Percentiles rank a stretch among this genome's conserved stretches.
Conservation (phyloP, 1,140 invertebrate genomes). For the Manduca sexta region DNA sequence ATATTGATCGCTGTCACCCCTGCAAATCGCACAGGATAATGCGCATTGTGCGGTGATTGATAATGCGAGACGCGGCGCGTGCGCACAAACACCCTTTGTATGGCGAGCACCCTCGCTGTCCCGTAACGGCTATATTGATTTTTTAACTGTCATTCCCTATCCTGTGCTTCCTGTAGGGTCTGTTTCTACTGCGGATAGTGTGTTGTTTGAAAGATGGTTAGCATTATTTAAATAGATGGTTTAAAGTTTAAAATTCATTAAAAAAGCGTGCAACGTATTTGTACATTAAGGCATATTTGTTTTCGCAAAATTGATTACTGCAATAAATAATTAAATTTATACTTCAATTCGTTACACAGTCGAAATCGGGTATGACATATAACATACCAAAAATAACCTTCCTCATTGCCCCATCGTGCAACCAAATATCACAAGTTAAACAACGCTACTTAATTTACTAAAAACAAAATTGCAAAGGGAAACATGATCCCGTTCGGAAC, state of each 20-base stretch:
- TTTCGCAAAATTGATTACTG: too few species aligned
- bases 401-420: not conserved
- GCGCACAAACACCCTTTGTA: slow-evolving; percentile 44
- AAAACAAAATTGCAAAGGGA: not conserved
- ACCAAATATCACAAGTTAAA: slow-evolving; percentile 7
- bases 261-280: too few species aligned
- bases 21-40: slow-evolving; percentile 22
- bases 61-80: slow-evolving; percentile 36
- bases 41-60: slow-evolving; percentile 35
- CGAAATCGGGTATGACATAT: too few species aligned
- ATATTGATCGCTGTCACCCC: slow-evolving; percentile 16
- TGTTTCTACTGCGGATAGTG: too few species aligned
- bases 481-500: not conserved
- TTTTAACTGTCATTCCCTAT: slow-evolving; percentile 58
- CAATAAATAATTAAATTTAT: too few species aligned
- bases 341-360: too few species aligned
- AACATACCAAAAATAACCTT: not conserved
- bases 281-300: too few species aligned
- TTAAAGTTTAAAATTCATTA: too few species aligned
- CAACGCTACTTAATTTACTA: not conserved
- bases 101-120: slow-evolving; percentile 52
- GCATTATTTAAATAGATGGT: too few species aligned
- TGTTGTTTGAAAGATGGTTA: too few species aligned
- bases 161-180: too few species aligned
- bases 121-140: slow-evolving; percentile 63